Percentiles rank a stretch among this genome's conserved stretches.
Evolutionary conservation across 2,888 invertebrate genomes (phyloP).

Genomic region (Tinea trinotella): DNA sequence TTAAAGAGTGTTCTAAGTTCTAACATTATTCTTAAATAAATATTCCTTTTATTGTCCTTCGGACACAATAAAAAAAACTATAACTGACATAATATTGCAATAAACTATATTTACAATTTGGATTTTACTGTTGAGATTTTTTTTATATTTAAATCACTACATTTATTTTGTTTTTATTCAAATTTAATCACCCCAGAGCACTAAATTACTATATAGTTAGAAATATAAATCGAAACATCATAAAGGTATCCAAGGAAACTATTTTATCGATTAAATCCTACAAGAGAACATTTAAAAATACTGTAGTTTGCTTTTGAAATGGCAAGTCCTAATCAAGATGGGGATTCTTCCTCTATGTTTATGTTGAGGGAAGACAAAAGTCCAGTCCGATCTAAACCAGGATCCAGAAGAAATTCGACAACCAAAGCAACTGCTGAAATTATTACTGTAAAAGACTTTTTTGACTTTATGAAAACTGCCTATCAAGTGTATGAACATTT

Average conservation of each 20-base stretch:
- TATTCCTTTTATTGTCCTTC: too few species aligned
- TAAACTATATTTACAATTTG: background rate
- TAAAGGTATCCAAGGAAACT: slow-evolving; percentile 2
- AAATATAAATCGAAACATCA: background rate
- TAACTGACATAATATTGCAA: background rate
- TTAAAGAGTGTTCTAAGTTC: too few species aligned
- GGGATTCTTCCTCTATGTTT: slow-evolving; percentile 53
- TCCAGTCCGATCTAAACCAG: slow-evolving; percentile 35
- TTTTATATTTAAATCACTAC: background rate
- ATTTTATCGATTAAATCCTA: background rate
- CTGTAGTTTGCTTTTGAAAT: slow-evolving; percentile 27
- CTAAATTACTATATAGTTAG: too few species aligned
- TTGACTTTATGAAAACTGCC: slow-evolving; percentile 81
- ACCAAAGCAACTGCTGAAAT: slow-evolving; percentile 63
- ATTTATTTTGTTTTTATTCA: background rate
- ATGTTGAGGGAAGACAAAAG: slow-evolving; percentile 40
- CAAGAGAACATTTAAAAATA: background rate
- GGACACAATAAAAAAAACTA: background rate
- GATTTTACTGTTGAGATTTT: background rate
- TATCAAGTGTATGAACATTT: slow-evolving; percentile 76
- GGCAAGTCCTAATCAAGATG: slow-evolving; percentile 48
- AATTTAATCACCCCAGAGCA: too few species aligned
- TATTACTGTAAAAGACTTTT: slow-evolving; percentile 78
- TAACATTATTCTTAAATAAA: too few species aligned
- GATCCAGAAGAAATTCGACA: slow-evolving; percentile 37